Evolutionary conservation across 2,113 vertebrate species (phyloP), one percentile per base, ranked within the genome.

Genomic region (Abramis brama): DNA sequence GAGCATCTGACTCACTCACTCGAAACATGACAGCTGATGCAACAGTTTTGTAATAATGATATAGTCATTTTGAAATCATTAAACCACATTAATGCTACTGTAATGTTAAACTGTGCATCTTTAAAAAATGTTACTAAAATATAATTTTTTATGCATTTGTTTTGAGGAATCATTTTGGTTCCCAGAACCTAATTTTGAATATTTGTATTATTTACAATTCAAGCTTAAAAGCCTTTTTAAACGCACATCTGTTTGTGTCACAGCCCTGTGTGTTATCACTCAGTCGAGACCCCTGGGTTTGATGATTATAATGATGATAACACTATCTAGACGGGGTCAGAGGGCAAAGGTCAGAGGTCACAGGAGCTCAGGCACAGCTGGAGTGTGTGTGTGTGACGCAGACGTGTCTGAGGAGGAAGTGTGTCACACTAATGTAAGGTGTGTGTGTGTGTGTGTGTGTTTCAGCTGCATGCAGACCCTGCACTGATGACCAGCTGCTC

Each of bases 401-500:
- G 36, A 79, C 30, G 6, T 12, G 30, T 59, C 77, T 39, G 55
- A 79, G 68, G 68, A 43, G 68, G 30, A 59, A 59, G 82, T 85
- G 83, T 83, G 30, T 87, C 1, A 19, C 52, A 21, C 19, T 57
- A 2, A 57, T 21, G 78, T 83, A 50, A 87, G 88, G 89, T 93
- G 89, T 62, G 90, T 87, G 82, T 79, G 17, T 73, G 50, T 89
- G n/a, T n/a, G n/a, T n/a, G n/a, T n/a, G n/a, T n/a, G n/a, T n/a
- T 85, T 70, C 43, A 95, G 97, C 94, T 68, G 85, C 96, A 0
- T 98, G 97, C 91, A 94, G 96, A 70, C 97, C 97, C 2, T 99
- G 98, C 90, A 95, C 95, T 81, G 96, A 98, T 83, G 95, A 97
- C 0, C 96, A 99, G 82, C 93, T 99, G 21, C 97, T 99, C 66